Conservation (phyloP, 2,113 vertebrate species). For the Elanus axillaris region DNA sequence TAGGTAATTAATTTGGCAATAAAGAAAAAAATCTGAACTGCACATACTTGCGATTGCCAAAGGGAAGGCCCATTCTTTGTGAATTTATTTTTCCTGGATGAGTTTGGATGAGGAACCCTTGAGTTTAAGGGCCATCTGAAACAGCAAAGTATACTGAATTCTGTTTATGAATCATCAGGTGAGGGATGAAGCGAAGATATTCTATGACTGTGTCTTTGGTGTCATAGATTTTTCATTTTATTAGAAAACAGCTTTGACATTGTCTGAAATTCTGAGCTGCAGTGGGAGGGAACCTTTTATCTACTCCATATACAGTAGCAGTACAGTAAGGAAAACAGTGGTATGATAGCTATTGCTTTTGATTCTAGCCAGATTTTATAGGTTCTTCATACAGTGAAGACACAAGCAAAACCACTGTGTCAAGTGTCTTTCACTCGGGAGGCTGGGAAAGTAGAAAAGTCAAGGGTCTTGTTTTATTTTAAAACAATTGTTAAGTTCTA, state of each 20-base stretch:
- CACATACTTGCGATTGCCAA: not conserved
- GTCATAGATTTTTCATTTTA: not conserved
- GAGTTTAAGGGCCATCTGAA: not conserved
- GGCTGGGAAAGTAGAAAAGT: not conserved
- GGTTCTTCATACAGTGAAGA: not conserved
- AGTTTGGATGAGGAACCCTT: not conserved
- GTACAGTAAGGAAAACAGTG: not conserved
- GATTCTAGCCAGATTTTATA: not conserved
- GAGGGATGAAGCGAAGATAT: not conserved
- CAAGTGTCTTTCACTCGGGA: not conserved
- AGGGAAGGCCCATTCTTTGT: not conserved
- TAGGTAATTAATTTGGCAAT: not conserved
- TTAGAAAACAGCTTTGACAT: not conserved
- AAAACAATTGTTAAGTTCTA: not conserved
- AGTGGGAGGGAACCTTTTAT: not conserved
- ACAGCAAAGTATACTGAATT: not conserved
- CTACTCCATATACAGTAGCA: not conserved
- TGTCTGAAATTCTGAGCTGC: not conserved
- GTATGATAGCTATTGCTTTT: not conserved
- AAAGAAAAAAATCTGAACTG: not conserved
- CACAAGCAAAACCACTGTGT: not conserved
- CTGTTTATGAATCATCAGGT: not conserved
- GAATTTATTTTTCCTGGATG: not conserved
- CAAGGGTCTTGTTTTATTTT: not conserved
- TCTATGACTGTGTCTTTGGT: not conserved